Base-by-base conservation (phyloP, 1,140 invertebrate species). In the Lepidurus couesii region DNA sequence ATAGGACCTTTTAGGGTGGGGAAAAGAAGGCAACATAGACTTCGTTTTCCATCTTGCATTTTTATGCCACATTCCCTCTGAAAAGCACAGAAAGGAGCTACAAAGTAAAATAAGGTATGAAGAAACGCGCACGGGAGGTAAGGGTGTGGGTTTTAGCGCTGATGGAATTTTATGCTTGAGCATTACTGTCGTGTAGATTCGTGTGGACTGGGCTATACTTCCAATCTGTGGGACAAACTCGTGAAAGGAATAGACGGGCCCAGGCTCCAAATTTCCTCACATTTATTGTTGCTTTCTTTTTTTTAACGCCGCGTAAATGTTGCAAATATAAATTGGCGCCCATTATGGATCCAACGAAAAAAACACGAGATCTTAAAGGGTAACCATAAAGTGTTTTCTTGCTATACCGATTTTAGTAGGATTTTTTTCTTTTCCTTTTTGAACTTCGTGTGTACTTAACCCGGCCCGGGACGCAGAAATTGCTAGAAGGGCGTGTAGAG, bases 41-140 rank as follows among this genome's bases (percentile, higher is more conserved):
- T 65, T 65, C 53, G 21, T 65, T 65, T 65, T 65, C 53, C 21
- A 65, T 65, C 53, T 65, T 65, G 53, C 53, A 65, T 21, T 65
- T 65, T 65, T 65, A 65, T 21, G 53, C 53, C 21, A 21, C 53
- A 65, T 65, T 65, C 5, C 53, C 21, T 65, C 53, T 65, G 16
- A 65, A 21, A 16, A 21, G 53, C 13, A 13, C 53, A 65, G 21
- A 65, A 65, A 65, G 21, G 53, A 9, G 53, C 13, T 65, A 65
- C 53, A 65, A 65, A 21, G 16, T 21, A 21, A 65, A 65, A n/a
- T 65, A 21, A 34, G 34, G 34, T 34, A 34, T 34, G 53, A 21
- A 65, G 53, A 13, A 65, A 65, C 21, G 21, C 53, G 53, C 16
- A 65, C 21, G 21, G 53, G 16, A 65, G 53, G 16, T 65, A 65